Evolutionary conservation across 37 sponge, comb jelly and placozoan species (phyloP), one percentile per base, ranked within the genome.

Genomic region (Tethya wilhelma): DNA sequence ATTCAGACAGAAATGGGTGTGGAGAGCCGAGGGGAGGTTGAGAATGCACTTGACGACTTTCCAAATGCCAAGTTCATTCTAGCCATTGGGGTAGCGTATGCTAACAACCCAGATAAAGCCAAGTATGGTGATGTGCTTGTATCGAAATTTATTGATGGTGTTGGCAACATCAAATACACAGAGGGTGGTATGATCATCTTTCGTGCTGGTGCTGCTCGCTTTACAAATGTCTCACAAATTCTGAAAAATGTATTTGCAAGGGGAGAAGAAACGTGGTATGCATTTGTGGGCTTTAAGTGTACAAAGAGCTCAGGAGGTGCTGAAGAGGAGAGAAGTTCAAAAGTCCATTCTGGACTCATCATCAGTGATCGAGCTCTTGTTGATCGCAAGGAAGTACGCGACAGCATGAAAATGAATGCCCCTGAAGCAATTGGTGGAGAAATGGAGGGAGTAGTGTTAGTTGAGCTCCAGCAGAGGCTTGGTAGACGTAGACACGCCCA

Each of bases 351-450:
- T 36, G 67, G 39, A 37, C 17, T 36, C 39, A 29, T 67, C 17
- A 67, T 67, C 17, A 9, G 67, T 36, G 11, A 6, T 9, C 33
- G 4, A 9, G 7, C 14, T 36, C 17, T 58, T 1, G 0, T 74
- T 23, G 36, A 55, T 36, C 31, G 56, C 40, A 4, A 4, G 8
- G 59, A 32, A 55, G 37, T 74, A 23, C 32, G 23, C 2, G 33
- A 34, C 38, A 23, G 33, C 29, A 57, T 74, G 11, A 36, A 39
- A 6, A 34, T 19, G 33, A 57, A 55, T 57, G 59, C 37, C 23
- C 75, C 75, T 3, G 75, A 28, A 74, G 75, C 75, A 20, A 29
- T 74, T 11, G 75, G 75, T 31, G 75, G 75, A 26, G 75, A 74
- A 57, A 74, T 74, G 75, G 75, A 74, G n/a, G 75, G 75, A n/a